Conservation (phyloP, 2,113 vertebrate species). For the Lamprologus callipterus region DNA sequence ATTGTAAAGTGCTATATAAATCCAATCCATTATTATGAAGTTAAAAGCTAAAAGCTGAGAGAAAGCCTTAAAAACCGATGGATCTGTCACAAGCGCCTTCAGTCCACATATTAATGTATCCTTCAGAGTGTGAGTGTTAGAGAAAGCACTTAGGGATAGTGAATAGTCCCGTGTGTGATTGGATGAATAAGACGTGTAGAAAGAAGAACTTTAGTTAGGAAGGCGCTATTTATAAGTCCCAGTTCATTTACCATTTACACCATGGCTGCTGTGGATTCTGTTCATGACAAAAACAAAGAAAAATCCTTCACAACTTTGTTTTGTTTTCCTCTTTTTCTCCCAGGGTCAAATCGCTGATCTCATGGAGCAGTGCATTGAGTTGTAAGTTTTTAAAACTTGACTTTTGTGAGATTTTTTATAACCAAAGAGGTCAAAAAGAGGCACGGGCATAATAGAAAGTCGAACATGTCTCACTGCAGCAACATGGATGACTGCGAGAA, state of each 20-base stretch:
- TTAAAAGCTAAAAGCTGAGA: background rate
- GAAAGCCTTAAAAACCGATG: background rate
- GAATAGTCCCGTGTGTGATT: background rate
- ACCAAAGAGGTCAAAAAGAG: background rate
- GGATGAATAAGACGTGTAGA: background rate
- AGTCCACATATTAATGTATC: background rate
- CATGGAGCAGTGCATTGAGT: constrained; percentile 71
- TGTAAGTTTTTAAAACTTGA: constrained; percentile 41
- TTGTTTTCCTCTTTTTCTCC: background rate
- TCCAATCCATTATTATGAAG: no score
- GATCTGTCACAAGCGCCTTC: background rate
- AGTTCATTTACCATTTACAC: background rate
- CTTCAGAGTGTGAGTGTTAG: background rate
- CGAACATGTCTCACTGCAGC: constrained; percentile 55
- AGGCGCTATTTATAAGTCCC: background rate
- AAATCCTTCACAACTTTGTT: background rate
- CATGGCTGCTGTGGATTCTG: background rate
- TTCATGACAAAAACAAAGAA: background rate
- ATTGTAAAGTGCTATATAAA: no score
- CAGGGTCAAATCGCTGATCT: constrained; percentile 56
- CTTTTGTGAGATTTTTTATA: background rate
- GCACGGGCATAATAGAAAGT: background rate
- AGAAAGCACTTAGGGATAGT: background rate
- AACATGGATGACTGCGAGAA: constrained; percentile 99
- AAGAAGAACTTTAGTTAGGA: background rate